Percentiles rank a stretch among this genome's conserved stretches.
These are phyloP conservation scores for Bagarius yarrelli DNA, from an alignment of 2,113 vertebrate genomes.

Conservation along the genomic window DNA sequence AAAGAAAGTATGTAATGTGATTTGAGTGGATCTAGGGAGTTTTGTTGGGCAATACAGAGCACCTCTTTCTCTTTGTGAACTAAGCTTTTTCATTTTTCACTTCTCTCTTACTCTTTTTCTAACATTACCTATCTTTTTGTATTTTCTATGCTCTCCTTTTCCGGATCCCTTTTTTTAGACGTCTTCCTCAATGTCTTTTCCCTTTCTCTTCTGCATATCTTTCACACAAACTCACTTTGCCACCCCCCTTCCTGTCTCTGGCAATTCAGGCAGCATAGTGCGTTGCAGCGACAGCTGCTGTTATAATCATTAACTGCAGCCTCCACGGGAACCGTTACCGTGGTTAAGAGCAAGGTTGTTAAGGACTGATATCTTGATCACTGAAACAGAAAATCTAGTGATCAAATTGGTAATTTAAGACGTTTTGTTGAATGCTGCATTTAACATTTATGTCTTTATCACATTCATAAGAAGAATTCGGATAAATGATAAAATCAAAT, in stretches of 20 bases:
- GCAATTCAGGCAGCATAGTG: conserved; percentile 49
- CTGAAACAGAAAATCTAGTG: background rate
- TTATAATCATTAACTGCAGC: conserved; percentile 56
- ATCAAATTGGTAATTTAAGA: too few species aligned
- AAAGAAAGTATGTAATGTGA: conserved; percentile 52
- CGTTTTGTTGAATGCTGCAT: background rate
- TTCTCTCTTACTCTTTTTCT: conserved; percentile 43
- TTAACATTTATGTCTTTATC: background rate
- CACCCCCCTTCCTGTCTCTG: conserved; percentile 6
- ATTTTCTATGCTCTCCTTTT: conserved; percentile 1
- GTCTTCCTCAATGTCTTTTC: conserved; percentile 34
- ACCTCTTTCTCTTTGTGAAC: conserved; percentile 28
- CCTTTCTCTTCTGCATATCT: conserved; percentile 25
- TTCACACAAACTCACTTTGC: conserved; percentile 16
- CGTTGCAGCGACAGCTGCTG: conserved; percentile 55
- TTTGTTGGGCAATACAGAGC: conserved; percentile 43
- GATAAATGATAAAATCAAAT: background rate
- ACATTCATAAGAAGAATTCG: background rate
- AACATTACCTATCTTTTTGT: background rate
- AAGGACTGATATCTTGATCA: conserved; percentile 16
- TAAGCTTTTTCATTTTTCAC: conserved; percentile 36
- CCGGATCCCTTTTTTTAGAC: conserved; percentile 22
- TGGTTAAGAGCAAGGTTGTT: conserved; percentile 34
- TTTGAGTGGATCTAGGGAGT: conserved; percentile 42
- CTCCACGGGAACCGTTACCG: conserved; percentile 54